phyloP scores from a whole-genome alignment of 2,888 invertebrate species.

The Noctua pronuba region DNA sequence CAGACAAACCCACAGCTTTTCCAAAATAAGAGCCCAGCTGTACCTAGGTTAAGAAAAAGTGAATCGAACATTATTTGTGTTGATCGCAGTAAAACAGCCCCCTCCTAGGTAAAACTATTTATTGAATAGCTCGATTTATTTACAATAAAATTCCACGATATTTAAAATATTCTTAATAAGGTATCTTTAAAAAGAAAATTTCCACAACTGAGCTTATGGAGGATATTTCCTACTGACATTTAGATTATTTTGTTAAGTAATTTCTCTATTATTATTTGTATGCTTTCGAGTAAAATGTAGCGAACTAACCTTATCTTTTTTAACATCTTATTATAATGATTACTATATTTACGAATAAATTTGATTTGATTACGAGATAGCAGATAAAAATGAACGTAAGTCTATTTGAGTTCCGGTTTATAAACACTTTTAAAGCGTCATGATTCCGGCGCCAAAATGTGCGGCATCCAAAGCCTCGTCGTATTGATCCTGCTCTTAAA shows the following conservation, averaged over 20 bases:
- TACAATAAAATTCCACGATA: neutral
- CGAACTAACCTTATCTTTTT: neutral
- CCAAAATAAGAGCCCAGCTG: neutral
- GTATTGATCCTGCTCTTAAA: conserved; percentile 50
- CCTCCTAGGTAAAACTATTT: neutral
- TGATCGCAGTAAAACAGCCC: neutral
- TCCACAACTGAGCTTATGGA: neutral
- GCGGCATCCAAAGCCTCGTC: neutral
- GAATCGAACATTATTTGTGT: neutral
- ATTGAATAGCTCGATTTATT: neutral
- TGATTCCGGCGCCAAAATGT: conserved; percentile 10
- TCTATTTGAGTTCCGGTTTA: neutral
- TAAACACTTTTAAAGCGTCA: conserved; percentile 5
- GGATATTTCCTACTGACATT: neutral
- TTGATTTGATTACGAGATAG: neutral
- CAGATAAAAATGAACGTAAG: neutral
- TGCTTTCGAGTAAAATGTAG: neutral
- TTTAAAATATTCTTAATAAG: neutral
- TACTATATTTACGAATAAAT: neutral
- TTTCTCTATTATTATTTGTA: neutral
- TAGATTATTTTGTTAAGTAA: neutral
- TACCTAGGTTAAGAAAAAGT: neutral
- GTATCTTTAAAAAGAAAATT: neutral
- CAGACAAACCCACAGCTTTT: neutral
- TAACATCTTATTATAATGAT: neutral